These are phyloP conservation scores for Lepidocyrtoides sp. DNA, from an alignment of 2,888 invertebrate genomes.

Conservation along the genomic window DNA sequence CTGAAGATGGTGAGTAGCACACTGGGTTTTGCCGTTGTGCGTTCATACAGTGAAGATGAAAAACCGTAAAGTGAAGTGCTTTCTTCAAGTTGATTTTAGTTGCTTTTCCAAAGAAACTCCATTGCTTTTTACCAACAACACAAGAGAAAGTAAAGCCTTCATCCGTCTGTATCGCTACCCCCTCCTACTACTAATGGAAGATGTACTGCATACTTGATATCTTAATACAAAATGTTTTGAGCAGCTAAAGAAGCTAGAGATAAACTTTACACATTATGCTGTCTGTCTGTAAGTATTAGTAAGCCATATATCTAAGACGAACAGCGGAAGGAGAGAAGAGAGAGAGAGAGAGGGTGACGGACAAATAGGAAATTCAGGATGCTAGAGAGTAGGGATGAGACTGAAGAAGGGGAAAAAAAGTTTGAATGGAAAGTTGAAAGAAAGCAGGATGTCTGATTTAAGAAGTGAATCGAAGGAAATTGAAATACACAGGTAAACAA, in stretches of 20 bases:
- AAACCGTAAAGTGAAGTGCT: constrained; percentile 38
- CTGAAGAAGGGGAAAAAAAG: constrained; percentile 44
- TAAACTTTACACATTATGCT: neutral
- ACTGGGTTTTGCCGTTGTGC: neutral
- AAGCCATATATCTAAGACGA: too few relatives aligned
- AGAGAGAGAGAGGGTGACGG: neutral
- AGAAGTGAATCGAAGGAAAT: constrained; percentile 64
- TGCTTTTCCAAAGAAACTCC: neutral
- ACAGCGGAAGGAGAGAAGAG: constrained; percentile 4
- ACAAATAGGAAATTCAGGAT: constrained; percentile 58
- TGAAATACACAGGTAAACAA: constrained; percentile 76
- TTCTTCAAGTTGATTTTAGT: constrained; percentile 18
- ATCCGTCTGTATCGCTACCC: neutral
- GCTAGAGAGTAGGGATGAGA: constrained; percentile 40
- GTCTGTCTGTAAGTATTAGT: neutral
- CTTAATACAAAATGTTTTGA: neutral
- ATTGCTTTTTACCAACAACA: neutral
- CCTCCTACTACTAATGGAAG: constrained; percentile 22
- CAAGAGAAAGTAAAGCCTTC: neutral
- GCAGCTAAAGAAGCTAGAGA: neutral
- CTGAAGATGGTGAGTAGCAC: neutral
- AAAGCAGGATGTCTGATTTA: constrained; percentile 59
- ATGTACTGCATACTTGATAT: constrained; percentile 21
- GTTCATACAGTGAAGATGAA: neutral
- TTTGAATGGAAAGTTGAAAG: constrained; percentile 49